phyloP scores from a whole-genome alignment of 2,113 vertebrate species.

The Ellobius talpinus region DNA sequence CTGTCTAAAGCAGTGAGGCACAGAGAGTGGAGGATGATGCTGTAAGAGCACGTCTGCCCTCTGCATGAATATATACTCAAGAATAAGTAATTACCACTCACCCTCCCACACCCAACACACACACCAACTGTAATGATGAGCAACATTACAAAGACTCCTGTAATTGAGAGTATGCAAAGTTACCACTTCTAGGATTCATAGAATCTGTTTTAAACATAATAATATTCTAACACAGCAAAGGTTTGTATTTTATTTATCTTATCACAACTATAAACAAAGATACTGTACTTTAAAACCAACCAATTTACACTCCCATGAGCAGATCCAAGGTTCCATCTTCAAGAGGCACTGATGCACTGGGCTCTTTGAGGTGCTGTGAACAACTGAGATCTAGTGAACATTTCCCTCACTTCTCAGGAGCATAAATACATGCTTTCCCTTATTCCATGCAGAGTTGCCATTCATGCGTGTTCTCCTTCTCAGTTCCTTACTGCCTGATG shows the following conservation, averaged over 20 bases:
- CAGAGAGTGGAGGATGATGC: not conserved
- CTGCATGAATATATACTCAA: not conserved
- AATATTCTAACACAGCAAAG: not conserved
- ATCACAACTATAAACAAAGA: not conserved
- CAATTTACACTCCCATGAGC: not conserved
- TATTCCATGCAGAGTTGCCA: not conserved
- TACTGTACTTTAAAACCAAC: not conserved
- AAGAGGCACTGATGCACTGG: not conserved
- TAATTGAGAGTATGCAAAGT: not conserved
- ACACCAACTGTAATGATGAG: not conserved
- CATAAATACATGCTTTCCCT: not conserved
- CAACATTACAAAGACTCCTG: not conserved
- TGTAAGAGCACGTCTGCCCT: not conserved
- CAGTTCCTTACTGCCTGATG: not conserved
- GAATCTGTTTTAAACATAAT: conserved; percentile 3
- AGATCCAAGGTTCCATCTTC: not conserved
- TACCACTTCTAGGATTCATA: not conserved
- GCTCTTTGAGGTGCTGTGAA: not conserved
- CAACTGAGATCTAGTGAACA: not conserved
- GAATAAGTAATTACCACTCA: not conserved
- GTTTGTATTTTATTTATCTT: not conserved
- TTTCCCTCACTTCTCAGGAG: not conserved
- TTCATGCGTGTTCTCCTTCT: not conserved
- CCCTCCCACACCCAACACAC: not conserved
- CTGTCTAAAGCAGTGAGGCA: no score